phyloP scores from a whole-genome alignment of 2,888 invertebrate genomes.

The Corythucha ciliata region DNA sequence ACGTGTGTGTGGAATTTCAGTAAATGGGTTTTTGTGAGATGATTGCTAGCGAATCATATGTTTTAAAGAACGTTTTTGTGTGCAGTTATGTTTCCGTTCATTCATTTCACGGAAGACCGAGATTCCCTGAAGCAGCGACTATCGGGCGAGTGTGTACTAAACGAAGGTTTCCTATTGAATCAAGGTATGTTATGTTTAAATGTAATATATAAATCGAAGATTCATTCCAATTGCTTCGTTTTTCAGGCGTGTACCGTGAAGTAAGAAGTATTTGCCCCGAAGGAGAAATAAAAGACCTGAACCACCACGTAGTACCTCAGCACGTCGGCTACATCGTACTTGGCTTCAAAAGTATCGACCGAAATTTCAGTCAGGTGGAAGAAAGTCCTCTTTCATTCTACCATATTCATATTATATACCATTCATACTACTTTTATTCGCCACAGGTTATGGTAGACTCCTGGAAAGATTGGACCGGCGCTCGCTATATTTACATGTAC shows the following conservation, averaged over 20 bases:
- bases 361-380: constrained; percentile 39
- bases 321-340: constrained; percentile 38
- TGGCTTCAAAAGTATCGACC: constrained; percentile 42
- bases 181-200: constrained; percentile 35
- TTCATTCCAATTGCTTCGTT: constrained; percentile 2
- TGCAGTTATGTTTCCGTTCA: constrained; percentile 41
- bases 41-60: no score
- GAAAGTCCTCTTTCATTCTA: constrained; percentile 14
- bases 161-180: constrained; percentile 34
- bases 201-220: neutral
- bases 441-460: constrained; percentile 40
- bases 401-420: neutral
- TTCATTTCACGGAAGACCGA: constrained; percentile 38
- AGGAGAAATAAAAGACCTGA: constrained; percentile 34
- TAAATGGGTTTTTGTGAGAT: no score
- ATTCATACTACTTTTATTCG: neutral
- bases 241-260: constrained; percentile 40
- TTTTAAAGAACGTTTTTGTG: constrained; percentile 23
- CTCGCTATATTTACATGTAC: constrained; percentile 42
- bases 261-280: constrained; percentile 40
- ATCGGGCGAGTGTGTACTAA: constrained; percentile 33
- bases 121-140: constrained; percentile 32
- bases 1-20: no score
- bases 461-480: constrained; percentile 46
- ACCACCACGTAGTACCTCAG: constrained; percentile 22